Evolutionary conservation across 2,888 invertebrate species (phyloP), one percentile per base, ranked within the genome.

Genomic region (Chrysotoxum bicinctum): DNA sequence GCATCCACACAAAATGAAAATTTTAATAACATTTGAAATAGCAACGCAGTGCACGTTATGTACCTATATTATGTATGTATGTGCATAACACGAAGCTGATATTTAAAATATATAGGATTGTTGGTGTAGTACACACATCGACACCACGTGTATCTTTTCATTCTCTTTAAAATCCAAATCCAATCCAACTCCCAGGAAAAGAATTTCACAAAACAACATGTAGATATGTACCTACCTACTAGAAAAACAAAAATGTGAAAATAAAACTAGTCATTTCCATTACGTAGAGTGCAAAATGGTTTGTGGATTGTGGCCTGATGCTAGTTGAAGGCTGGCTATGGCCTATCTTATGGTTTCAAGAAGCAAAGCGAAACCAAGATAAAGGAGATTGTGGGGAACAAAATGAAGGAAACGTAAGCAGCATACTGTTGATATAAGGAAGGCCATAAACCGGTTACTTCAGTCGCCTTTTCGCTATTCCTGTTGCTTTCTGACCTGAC

Each of bases 381-480:
- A 14, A 35, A 58, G 35, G 14, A 21, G 8, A 37, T n/a, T 37
- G 35, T 21, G 12, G 14, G 35, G 35, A 7, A 35, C 3, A 3
- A 35, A 21, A 56, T 35, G 56, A 8, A 21, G 35, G 56, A 56
- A 56, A 56, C 56, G 16, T 19, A 35, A 35, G 19, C 32, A 56
- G 56, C 19, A 19, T 30, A 35, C 12, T 32, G 9, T 12, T 19
- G 48, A 50, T 50, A 50, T 9, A 26, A 26, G 8, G 50, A 26
- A 50, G 50, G 50, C 50, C 50, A n/a, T 8, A 58, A 56, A 58
- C 58, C 35, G 58, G 58, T 58, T 26, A 16, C 2, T 54, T 14
- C 19, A 56, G 56, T 58, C 35, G 19, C n/a, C 35, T 35, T 58
- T 58, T 21, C 35, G 8, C 19, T 50, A 50, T 50, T 26, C 14